A percentile compares a stretch with the other conserved stretches of the same genome.
Conservation (phyloP, 2,888 invertebrate genomes). For the Drosophila formosana region DNA sequence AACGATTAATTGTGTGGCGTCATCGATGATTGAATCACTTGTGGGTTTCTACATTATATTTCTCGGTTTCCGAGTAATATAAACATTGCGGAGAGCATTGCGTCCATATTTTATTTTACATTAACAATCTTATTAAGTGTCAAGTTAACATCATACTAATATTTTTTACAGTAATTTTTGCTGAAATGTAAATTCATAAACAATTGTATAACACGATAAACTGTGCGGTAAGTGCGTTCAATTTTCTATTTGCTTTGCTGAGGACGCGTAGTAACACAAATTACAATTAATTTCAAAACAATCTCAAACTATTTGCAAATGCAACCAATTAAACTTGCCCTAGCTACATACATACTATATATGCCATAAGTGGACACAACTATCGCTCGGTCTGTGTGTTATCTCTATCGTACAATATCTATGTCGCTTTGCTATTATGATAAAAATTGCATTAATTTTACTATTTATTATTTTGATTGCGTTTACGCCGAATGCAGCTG, state of each 20-base stretch:
- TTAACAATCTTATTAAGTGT: slow-evolving; percentile 4
- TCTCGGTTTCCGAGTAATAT: too few species aligned
- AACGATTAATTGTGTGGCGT: slow-evolving; percentile 47
- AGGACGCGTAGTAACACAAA: slow-evolving; percentile 28
- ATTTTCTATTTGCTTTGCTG: slow-evolving; percentile 49
- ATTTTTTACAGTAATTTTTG: slow-evolving; percentile 49
- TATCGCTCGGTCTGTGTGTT: slow-evolving; percentile 11
- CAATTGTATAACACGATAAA: slow-evolving; percentile 16
- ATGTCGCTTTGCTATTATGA: slow-evolving; percentile 50
- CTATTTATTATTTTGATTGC: slow-evolving; percentile 22
- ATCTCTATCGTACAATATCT: slow-evolving; percentile 9
- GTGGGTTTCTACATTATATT: slow-evolving; percentile 1
- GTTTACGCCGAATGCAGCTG: slow-evolving; percentile 39
- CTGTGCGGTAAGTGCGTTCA: slow-evolving; percentile 58
- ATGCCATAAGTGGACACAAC: slow-evolving; percentile 5
- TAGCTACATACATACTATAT: background rate
- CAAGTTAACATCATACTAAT: slow-evolving; percentile 18
- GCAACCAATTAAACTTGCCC: slow-evolving; percentile 8
- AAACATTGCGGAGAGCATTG: slow-evolving; percentile 10
- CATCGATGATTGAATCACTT: slow-evolving; percentile 73
- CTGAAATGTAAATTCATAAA: slow-evolving; percentile 32
- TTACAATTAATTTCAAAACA: background rate
- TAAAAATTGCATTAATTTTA: slow-evolving; percentile 30
- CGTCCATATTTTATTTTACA: slow-evolving; percentile 9
- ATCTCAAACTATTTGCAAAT: slow-evolving; percentile 3